phyloP scores from a whole-genome alignment of 2,888 invertebrate species.

The Nasonia oneida region DNA sequence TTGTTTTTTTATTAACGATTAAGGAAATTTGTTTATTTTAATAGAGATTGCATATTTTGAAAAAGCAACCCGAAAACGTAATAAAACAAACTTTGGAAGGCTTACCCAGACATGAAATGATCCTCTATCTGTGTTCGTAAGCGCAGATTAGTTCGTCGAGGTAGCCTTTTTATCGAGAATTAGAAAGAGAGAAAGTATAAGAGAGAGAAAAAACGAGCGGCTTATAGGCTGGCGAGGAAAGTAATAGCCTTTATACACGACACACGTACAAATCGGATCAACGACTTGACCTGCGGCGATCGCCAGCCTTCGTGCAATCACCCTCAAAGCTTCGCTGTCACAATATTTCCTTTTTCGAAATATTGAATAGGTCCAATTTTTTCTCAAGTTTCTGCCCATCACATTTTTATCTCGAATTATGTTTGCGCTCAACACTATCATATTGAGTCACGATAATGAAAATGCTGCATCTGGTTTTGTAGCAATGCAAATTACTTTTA shows the following conservation, averaged over 20 bases:
- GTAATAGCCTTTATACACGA: constrained; percentile 47
- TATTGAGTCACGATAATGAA: too few relatives aligned
- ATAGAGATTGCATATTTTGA: too few relatives aligned
- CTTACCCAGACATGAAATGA: neutral
- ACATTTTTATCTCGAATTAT: too few relatives aligned
- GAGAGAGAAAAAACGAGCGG: neutral
- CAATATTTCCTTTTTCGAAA: constrained; percentile 38
- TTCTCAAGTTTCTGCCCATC: too few relatives aligned
- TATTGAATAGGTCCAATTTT: neutral
- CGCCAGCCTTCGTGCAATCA: constrained; percentile 50
- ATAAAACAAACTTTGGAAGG: neutral
- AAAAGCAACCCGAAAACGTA: neutral
- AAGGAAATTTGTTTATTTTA: too few relatives aligned
- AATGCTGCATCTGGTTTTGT: too few relatives aligned
- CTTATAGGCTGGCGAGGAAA: constrained; percentile 45
- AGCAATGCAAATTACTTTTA: too few relatives aligned
- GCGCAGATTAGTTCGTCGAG: constrained; percentile 3
- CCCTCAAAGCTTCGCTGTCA: constrained; percentile 42
- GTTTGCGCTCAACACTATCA: too few relatives aligned
- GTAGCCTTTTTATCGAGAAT: constrained; percentile 32
- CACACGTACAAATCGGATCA: constrained; percentile 56
- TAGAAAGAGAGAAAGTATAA: neutral
- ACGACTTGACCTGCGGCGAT: constrained; percentile 44
- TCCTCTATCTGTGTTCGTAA: neutral
- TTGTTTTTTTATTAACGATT: too few relatives aligned